phyloP scores from a whole-genome alignment of 35 echinoderm and acorn worm species.

The Amphiura filiformis region DNA sequence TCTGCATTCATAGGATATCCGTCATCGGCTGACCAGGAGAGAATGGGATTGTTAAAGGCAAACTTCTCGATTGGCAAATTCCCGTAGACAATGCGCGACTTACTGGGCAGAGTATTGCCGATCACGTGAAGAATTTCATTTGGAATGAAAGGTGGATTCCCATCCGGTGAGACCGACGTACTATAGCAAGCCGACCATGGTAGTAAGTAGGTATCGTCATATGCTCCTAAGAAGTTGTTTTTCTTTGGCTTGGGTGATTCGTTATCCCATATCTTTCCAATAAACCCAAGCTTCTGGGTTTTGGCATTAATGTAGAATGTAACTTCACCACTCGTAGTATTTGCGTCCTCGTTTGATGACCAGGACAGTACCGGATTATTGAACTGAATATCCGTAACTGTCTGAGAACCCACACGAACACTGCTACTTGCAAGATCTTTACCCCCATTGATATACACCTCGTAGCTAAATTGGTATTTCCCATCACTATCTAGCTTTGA shows the following conservation, averaged over 20 bases:
- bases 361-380: slow-evolving; percentile 18
- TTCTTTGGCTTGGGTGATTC: neutral
- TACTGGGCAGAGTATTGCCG: neutral
- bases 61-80: neutral
- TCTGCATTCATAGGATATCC: neutral
- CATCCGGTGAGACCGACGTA: neutral
- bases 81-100: neutral
- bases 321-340: neutral
- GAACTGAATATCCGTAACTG: neutral
- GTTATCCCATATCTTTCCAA: neutral
- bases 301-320: neutral
- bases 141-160: neutral
- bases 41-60: slow-evolving; percentile 5
- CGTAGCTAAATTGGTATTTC: neutral
- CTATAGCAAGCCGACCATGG: slow-evolving; percentile 20
- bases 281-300: neutral
- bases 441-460: slow-evolving; percentile 21
- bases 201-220: neutral
- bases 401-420: neutral
- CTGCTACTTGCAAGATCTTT: neutral
- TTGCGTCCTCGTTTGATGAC: neutral
- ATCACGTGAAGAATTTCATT: neutral
- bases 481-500: neutral
- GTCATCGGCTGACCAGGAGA: neutral
- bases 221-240: neutral